Evolutionary conservation across 2,888 invertebrate genomes (phyloP), one percentile per base, ranked within the genome.

Genomic region (Charanyca ferruginea): DNA sequence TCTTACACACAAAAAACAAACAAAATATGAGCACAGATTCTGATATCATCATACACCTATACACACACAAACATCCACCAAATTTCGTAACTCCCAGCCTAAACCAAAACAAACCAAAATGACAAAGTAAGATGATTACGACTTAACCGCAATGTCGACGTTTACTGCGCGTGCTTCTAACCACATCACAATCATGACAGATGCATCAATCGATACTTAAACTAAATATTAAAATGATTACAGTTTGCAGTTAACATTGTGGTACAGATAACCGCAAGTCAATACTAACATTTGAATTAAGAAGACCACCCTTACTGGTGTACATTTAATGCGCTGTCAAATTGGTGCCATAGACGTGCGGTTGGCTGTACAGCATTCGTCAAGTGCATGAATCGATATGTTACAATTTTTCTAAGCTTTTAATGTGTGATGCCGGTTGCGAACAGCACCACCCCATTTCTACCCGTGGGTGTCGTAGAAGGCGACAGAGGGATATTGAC

Each of bases 161-260:
- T 52, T 25, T 47, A 20, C 51, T 59, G 55, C 45, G 76, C 18
- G 11, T 23, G 23, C 48, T 41, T 45, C 13, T 45, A 38, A 55
- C 79, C 68, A 52, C 61, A 79, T 49, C 55, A 53, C 32, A 44
- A 9, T 1, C 45, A 22, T 32, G 44, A 48, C 38, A 44, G n/a
- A 1, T 51, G 9, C 54, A 62, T 79, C 76, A 62, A 59, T 62
- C 58, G 61, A 74, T 59, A 66, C 32, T 79, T 59, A 66, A 74
- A 51, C 65, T 48, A 58, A 65, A 74, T 73, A 74, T 66, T 47
- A 32, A 28, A n/a, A 44, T 38, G 49, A 66, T 55, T 38, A 58
- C 42, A 28, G 48, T 16, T n/a, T 11, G 49, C 53, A 22, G 32
- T 41, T 22, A 48, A 70, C 49, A 57, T 62, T 62, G 55, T 22